Evolutionary conservation across 2,113 vertebrate genomes (phyloP), one percentile per base, ranked within the genome.

Genomic region (Ochotona curzoniae): DNA sequence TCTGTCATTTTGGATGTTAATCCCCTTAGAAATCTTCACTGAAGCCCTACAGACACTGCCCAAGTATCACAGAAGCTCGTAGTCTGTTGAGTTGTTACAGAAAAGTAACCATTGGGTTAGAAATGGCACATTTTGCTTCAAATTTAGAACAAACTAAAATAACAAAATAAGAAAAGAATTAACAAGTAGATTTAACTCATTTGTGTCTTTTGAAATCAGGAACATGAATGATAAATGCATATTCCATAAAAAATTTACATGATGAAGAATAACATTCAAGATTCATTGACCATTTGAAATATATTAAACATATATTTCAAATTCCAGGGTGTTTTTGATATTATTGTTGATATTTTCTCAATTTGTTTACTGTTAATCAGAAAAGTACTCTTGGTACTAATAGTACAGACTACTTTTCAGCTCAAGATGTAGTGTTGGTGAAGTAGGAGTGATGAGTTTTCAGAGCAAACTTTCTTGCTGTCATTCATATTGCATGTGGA

Each of bases 171-270:
- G 85, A 76, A 3, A 84, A 20, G 4, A 61, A 85, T 67, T 74
- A 91, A 9, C 28, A 93, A 75, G 12, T 20, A 84, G 85, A 3
- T 8, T 79, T 83, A 87, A n/a, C 3, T 79, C 25, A 35, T 82
- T 49, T 69, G 57, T 80, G 25, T 93, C 80, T 69, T 89, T n/a
- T 20, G 79, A 89, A 90, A 74, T 73, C 71, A 80, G 14, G 26
- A 83, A 26, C 0, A 87, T 25, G 90, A 89, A 71, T 81, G 7
- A 76, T 92, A 80, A 70, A 21, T 57, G 47, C 13, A 70, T 71
- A 81, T n/a, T 90, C 1, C 38, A 54, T 47, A 38, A 0, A 63
- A 61, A 32, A 79, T 82, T 38, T 20, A 84, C 18, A 57, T 18
- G 54, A 21, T 35, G 35, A 67, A 61, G 87, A 80, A 60, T 17